Evolutionary conservation across 2,797 vertebrate species (phyloP), one percentile per base, ranked within the genome.

Genomic region (Cephalopachus bancanus): DNA sequence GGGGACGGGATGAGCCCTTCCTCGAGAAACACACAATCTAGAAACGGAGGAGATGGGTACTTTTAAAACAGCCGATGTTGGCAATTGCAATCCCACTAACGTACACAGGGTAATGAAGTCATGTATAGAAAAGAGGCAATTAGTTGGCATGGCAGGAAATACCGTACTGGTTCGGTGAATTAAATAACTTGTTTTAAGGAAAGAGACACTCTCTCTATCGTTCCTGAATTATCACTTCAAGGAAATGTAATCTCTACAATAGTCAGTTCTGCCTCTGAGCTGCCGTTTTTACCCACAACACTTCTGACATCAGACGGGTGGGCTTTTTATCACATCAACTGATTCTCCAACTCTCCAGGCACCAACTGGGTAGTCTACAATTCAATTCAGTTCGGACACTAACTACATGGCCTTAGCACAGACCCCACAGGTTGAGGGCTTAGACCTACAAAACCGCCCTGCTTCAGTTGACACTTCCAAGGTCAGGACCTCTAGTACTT

Each of bases 181-280:
- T 93, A 89, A 93, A 94, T 96, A 92, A 71, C 80, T 83, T 75
- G 53, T 88, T 93, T 93, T 17, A 65, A 94, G 89, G 59, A 83
- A 44, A 93, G 26, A 0, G 28, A 16, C 60, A 17, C 10, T 87
- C 14, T 84, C 24, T 89, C 4, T 26, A 14, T 95, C 76, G 65
- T 92, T 88, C 10, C 6, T 65, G 22, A 14, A 64, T 59, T 92
- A 51, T 49, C 37, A 53, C 65, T 71, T 76, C 16, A 75, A 30
- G 44, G 57, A 51, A 60, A 1, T 69, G 60, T 78, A 55, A 10
- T 26, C 15, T 37, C 26, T 26, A 30, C 11, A 67, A 8, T 12
- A 9, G 17, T 22, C 44, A 51, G 44, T 76, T 11, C 15, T 57
- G 14, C 5, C 19, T 9, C 33, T 22, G 17, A 57, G 44, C 7